A percentile compares a stretch with the other conserved stretches of the same genome.
Evolutionary conservation across 2,888 invertebrate species (phyloP).

Genomic region (Sabatieria punctata): DNA sequence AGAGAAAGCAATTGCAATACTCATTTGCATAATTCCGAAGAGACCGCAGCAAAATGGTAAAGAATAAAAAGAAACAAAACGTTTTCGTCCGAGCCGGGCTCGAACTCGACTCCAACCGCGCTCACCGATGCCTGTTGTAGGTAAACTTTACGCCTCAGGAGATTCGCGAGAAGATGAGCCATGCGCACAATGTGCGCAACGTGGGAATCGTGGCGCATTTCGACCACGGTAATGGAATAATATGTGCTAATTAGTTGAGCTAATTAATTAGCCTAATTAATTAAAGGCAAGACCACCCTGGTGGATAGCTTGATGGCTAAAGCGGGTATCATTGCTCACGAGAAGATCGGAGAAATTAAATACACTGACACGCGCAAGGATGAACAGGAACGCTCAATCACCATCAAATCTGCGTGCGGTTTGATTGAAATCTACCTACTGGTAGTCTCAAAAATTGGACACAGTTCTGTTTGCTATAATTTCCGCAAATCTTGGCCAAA

Average conservation of each 20-base stretch:
- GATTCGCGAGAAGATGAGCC: constrained; percentile 10
- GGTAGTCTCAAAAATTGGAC: too few relatives aligned
- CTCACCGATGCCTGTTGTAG: constrained; percentile 13
- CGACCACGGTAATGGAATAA: constrained; percentile 17
- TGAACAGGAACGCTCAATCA: not conserved
- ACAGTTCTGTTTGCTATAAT: too few relatives aligned
- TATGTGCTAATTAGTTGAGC: too few relatives aligned
- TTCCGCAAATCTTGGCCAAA: too few relatives aligned
- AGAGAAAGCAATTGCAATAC: too few relatives aligned
- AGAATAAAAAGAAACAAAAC: too few relatives aligned
- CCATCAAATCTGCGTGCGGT: constrained; percentile 2
- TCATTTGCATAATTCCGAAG: too few relatives aligned
- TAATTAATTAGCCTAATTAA: not conserved
- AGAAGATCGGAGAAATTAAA: not conserved
- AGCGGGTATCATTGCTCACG: not conserved
- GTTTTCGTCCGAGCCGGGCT: too few relatives aligned
- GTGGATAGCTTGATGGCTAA: constrained; percentile 11
- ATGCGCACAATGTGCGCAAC: constrained; percentile 12
- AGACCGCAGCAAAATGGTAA: too few relatives aligned
- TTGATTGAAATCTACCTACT: too few relatives aligned
- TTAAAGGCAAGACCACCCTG: constrained; percentile 13
- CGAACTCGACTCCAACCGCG: too few relatives aligned
- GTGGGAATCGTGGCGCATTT: constrained; percentile 16
- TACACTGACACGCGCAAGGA: not conserved
- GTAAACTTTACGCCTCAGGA: constrained; percentile 15